phyloP scores from a whole-genome alignment of 2,113 vertebrate species.

The Microtus richardsoni region DNA sequence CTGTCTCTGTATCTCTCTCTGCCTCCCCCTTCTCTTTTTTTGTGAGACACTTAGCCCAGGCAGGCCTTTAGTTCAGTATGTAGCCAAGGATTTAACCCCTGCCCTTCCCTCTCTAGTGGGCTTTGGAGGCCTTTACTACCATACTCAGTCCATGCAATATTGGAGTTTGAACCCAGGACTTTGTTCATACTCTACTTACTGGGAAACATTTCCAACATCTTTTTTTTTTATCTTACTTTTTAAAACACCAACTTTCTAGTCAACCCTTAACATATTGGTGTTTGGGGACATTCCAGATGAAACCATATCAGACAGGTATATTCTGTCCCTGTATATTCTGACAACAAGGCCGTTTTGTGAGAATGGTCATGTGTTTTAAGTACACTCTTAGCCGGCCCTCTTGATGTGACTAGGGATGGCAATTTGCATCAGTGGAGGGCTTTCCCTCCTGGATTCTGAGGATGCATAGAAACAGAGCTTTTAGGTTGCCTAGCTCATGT shows the following conservation, averaged over 20 bases:
- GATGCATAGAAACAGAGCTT: neutral
- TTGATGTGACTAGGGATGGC: neutral
- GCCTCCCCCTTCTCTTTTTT: too few species aligned
- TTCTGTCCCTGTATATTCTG: neutral
- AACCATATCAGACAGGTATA: neutral
- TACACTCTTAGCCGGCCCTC: neutral
- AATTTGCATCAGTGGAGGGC: neutral
- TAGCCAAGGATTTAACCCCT: neutral
- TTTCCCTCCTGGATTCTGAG: neutral
- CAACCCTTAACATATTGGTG: neutral
- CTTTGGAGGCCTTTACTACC: neutral
- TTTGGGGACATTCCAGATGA: neutral
- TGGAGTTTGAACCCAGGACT: neutral
- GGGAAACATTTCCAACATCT: neutral
- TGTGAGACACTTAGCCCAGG: neutral
- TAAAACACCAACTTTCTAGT: neutral
- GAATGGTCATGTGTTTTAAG: neutral
- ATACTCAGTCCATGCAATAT: neutral
- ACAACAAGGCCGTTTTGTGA: neutral
- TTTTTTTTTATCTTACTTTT: neutral
- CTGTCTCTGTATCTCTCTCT: fast-evolving
- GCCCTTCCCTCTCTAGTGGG: neutral
- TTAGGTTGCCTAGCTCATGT: neutral
- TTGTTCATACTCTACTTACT: neutral
- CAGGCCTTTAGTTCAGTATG: neutral